These are phyloP conservation scores for Suillia variegata DNA, from an alignment of 2,888 invertebrate genomes.

Conservation along the genomic window DNA sequence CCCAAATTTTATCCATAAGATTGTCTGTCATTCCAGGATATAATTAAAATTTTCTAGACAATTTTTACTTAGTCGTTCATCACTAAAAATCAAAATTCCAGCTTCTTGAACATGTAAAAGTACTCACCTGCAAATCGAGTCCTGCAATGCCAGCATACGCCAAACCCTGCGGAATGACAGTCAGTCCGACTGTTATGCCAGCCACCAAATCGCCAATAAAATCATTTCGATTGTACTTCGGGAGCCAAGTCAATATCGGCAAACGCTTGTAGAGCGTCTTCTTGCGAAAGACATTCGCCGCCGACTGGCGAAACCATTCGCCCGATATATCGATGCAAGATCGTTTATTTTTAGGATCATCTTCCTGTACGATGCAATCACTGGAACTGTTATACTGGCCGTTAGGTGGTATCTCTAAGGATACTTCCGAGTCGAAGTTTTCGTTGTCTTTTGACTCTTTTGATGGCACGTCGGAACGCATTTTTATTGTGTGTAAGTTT, in stretches of 20 bases:
- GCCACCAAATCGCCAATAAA: conserved; percentile 88
- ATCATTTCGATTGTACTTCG: conserved; percentile 73
- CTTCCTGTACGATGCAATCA: conserved; percentile 63
- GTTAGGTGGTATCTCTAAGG: conserved; percentile 57
- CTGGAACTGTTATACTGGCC: conserved; percentile 54
- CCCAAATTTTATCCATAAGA: too few species aligned
- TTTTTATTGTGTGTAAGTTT: conserved; percentile 16
- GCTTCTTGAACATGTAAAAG: too few species aligned
- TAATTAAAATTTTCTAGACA: too few species aligned
- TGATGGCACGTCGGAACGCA: conserved; percentile 30
- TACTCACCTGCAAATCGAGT: conserved; percentile 70
- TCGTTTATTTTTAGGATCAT: conserved; percentile 38
- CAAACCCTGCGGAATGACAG: conserved; percentile 76
- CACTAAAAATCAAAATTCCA: too few species aligned
- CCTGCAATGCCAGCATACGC: conserved; percentile 83
- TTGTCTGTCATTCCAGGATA: too few species aligned
- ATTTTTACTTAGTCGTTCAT: too few species aligned
- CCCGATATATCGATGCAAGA: conserved; percentile 43
- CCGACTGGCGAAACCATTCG: conserved; percentile 53
- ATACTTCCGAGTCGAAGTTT: conserved; percentile 46
- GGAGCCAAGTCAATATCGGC: conserved; percentile 80
- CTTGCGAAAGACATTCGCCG: conserved; percentile 67
- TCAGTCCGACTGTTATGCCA: conserved; percentile 82
- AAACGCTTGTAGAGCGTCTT: conserved; percentile 76
- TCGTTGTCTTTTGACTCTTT: conserved; percentile 31